Evolutionary conservation across 1,140 invertebrate genomes (phyloP).

Genomic region (Sesamia nonagrioides): DNA sequence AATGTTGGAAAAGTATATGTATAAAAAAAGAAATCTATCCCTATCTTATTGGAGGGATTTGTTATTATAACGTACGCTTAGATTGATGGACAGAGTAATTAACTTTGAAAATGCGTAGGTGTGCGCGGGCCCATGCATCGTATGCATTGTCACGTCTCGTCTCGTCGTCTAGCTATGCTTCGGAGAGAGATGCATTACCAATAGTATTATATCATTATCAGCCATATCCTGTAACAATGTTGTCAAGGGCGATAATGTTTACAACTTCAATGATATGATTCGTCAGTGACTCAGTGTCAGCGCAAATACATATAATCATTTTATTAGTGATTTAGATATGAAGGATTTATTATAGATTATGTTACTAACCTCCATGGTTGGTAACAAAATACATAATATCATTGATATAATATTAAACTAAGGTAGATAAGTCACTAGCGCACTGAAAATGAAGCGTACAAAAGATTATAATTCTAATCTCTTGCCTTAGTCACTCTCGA

Average conservation of each 20-base stretch:
- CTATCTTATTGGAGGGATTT: no score
- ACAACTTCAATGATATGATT: background rate
- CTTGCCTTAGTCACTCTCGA: no score
- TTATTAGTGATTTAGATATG: background rate
- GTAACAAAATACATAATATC: conserved; percentile 14
- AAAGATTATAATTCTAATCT: no score
- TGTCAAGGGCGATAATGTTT: background rate
- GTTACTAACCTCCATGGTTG: background rate
- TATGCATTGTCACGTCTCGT: conserved; percentile 14
- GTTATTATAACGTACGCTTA: background rate
- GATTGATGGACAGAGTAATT: background rate
- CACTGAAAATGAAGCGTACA: no score
- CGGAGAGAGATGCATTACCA: background rate
- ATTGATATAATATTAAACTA: no score
- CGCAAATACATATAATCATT: background rate
- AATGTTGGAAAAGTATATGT: no score
- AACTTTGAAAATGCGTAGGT: conserved; percentile 4
- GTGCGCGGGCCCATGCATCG: background rate
- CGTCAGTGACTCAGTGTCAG: conserved; percentile 3
- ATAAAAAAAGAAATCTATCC: no score
- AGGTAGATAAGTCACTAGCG: no score
- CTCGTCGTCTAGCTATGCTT: background rate
- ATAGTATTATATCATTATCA: conserved; percentile 2
- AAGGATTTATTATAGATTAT: background rate
- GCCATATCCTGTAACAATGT: background rate